phyloP scores from a whole-genome alignment of 2,888 invertebrate genomes.

The Phania funesta region DNA sequence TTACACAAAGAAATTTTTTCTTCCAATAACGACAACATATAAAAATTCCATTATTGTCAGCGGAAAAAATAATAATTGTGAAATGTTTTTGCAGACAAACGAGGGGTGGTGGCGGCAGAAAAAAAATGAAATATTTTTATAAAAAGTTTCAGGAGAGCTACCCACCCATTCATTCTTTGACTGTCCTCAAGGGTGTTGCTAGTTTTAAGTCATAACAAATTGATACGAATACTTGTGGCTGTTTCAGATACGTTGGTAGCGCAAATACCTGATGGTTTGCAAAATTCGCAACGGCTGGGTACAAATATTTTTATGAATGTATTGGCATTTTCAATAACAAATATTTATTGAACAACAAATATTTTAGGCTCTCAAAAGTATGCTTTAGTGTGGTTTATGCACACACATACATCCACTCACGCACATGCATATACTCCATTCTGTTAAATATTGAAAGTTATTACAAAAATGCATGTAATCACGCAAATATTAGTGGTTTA shows the following conservation, averaged over 20 bases:
- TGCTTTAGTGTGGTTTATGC: conserved; percentile 60
- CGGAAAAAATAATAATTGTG: conserved; percentile 25
- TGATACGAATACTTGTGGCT: conserved; percentile 59
- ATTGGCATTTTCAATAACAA: conserved; percentile 60
- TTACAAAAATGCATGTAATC: background rate
- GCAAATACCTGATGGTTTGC: conserved; percentile 13
- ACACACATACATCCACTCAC: background rate
- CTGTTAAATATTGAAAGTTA: background rate
- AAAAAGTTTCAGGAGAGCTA: background rate
- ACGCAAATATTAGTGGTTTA: background rate
- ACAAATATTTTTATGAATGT: conserved; percentile 3
- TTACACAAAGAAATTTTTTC: conserved; percentile 4
- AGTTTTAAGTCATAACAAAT: conserved; percentile 42
- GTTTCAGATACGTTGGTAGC: background rate
- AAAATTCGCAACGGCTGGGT: background rate
- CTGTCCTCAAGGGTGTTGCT: conserved; percentile 26
- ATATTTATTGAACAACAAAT: conserved; percentile 63
- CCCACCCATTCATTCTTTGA: background rate
- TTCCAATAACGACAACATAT: conserved; percentile 7
- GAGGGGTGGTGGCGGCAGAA: background rate
- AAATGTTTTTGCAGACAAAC: conserved; percentile 38
- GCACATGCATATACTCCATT: background rate
- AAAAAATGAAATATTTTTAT: conserved; percentile 19
- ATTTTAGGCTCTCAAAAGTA: conserved; percentile 57
- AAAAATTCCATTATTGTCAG: conserved; percentile 15